Base-by-base conservation (phyloP, 2,888 invertebrate genomes). In the Latrodectus hesperus region DNA sequence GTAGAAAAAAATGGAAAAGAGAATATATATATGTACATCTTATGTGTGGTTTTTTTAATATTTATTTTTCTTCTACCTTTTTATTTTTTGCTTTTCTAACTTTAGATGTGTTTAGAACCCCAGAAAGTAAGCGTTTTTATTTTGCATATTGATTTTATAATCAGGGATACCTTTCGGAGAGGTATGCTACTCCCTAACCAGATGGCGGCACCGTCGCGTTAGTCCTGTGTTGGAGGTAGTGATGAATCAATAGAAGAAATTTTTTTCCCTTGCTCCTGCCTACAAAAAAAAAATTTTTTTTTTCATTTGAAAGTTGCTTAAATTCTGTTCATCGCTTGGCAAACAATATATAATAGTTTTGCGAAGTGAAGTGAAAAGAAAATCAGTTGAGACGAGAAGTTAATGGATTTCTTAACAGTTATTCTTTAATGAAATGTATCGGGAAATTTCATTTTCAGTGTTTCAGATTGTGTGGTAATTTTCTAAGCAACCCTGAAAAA, bases 81-180 rank as follows among this genome's bases (percentile, higher is more conserved):
- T 10, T 14, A 26, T 9, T n/a, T 73, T 73, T 53, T 73, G 53
- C 22, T 22, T 22, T 22, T 22, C 22, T 22, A 22, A 22, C 22
- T 73, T 73, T 9, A n/a, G 22, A 73, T 14, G 52, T 53, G n/a
- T 53, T 51, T 14, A 17, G 52, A 22, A 16, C 22, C 26, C 60
- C 38, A 38, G 22, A 14, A 52, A 17, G 64, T 60, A 78, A 85
- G 79, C 79, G 75, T 85, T 81, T 86, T 86, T 86, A 86, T 86
- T 86, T 86, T 72, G 77, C 86, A 86, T 86, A 86, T 86, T 81
- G 86, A 86, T 86, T 86, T 86, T 86, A 67, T 81, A 86, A 86
- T 86, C 81, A 86, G 77, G 53, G 77, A 81, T 86, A 81, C 86
- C 86, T 76, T 72, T 64, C 16, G 11, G n/a, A 38, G 38, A 51